These are phyloP conservation scores for Corythaeola cristata DNA, from an alignment of 2,113 vertebrate species.

Conservation along the genomic window DNA sequence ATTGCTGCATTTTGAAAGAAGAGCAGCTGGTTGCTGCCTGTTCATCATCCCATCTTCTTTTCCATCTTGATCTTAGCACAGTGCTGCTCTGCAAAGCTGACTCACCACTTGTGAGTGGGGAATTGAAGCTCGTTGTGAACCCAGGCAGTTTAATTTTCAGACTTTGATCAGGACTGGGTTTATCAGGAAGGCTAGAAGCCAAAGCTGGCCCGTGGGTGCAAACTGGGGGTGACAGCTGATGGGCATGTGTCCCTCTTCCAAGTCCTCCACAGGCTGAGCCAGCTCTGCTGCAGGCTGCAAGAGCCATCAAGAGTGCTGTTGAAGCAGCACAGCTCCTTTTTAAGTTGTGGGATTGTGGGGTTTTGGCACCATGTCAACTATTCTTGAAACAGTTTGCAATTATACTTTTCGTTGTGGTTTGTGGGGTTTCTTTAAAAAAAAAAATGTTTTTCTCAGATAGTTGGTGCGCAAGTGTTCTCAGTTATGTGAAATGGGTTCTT, in stretches of 20 bases:
- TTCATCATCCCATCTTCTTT: not conserved
- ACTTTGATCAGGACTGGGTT: not conserved
- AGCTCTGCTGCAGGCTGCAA: not conserved
- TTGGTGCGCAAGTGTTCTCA: not conserved
- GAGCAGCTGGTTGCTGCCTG: not conserved
- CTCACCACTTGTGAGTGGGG: not conserved
- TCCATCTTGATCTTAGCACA: not conserved
- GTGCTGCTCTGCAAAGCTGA: not conserved
- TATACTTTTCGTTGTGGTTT: not conserved
- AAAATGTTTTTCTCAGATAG: not conserved
- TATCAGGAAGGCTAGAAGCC: not conserved
- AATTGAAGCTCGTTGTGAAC: not conserved
- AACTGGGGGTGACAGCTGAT: not conserved
- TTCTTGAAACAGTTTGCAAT: not conserved
- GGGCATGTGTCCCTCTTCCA: not conserved
- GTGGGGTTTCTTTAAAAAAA: not conserved
- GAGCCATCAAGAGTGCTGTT: not conserved
- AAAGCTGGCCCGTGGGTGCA: not conserved
- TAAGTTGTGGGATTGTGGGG: not conserved
- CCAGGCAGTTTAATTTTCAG: not conserved
- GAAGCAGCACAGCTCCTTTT: not conserved
- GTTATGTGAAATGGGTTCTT: not conserved
- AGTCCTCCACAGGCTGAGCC: rapidly evolving
- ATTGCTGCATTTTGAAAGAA: not conserved
- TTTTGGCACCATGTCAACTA: not conserved